A percentile compares a stretch with the other conserved stretches of the same genome.
phyloP scores from a whole-genome alignment of 2,113 vertebrate species.

The Sorex araneus region DNA sequence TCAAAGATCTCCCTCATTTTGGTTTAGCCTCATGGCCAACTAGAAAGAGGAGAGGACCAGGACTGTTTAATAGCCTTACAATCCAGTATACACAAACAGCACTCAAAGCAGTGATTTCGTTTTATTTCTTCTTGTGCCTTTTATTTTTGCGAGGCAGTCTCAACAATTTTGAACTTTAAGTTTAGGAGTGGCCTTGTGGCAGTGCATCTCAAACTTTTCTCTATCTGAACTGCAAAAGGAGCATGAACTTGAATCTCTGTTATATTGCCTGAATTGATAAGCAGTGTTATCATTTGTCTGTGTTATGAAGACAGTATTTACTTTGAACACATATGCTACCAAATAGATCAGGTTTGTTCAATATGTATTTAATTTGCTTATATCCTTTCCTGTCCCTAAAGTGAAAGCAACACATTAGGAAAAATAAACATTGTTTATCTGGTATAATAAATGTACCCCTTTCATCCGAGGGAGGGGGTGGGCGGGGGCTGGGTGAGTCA shows the following conservation, averaged over 20 bases:
- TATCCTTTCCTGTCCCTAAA: neutral
- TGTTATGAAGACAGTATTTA: constrained; percentile 22
- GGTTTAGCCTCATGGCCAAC: neutral
- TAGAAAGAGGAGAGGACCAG: neutral
- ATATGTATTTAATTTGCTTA: neutral
- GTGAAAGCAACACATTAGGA: neutral
- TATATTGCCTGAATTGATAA: constrained; percentile 21
- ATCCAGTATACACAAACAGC: neutral
- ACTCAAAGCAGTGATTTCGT: neutral
- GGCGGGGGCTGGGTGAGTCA: too few relatives aligned
- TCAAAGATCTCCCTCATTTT: neutral
- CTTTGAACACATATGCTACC: constrained; percentile 32
- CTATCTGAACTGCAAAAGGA: neutral
- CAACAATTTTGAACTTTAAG: neutral
- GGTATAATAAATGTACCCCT: constrained; percentile 10
- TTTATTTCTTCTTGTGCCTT: neutral
- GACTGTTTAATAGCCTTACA: neutral
- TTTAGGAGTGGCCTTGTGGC: neutral
- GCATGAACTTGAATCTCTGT: neutral
- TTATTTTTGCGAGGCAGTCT: constrained; percentile 9
- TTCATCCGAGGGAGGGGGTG: too few relatives aligned
- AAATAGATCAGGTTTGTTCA: neutral
- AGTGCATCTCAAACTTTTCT: constrained; percentile 14
- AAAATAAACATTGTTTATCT: constrained; percentile 27
- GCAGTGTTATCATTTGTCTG: neutral